Evolutionary conservation across 1,140 invertebrate genomes (phyloP), one percentile per base, ranked within the genome.

Genomic region (Platyscapa corneri): DNA sequence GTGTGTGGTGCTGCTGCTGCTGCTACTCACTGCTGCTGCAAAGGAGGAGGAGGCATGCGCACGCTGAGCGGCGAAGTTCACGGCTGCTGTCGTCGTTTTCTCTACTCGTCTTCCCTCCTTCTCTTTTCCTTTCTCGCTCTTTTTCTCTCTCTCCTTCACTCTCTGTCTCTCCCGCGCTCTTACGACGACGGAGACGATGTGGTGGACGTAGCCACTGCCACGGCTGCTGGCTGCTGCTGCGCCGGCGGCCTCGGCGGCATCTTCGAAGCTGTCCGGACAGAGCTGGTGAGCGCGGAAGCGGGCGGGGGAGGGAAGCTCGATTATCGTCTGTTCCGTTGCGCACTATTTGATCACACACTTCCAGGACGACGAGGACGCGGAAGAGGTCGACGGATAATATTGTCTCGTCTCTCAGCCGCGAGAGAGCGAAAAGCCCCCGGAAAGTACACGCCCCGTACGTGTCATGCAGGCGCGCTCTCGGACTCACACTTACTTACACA

Each of bases 381-480:
- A 27, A 23, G 79, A 79, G 85, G 23, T 75, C 60, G 56, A 74
- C 78, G 72, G 64, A 30, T n/a, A 42, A 42, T 67, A 82, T 67
- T 74, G 84, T 65, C 49, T 77, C 75, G 75, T 30, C 46, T 77
- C 46, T 77, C 82, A 86, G 75, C 75, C 79, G 87, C 85, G 87
- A 87, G 56, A 83, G 87, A 84, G 76, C 83, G 88, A 88, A 87
- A 87, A 88, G 88, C 88, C 89, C 87, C 88, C 90, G 90, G 88
- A 90, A 89, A 89, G 89, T 90, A 91, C 90, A 91, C 90, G 90
- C 90, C 90, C 90, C 88, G 89, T 88, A 89, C 89, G 89, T 89
- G 89, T 90, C 89, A 88, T 89, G 85, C 87, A 88, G 86, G 81
- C 88, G 87, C 87, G 85, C 86, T 72, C 70, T 30, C 74, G 3